Evolutionary conservation across 2,113 vertebrate genomes (phyloP).

Genomic region (Lagopus muta): DNA sequence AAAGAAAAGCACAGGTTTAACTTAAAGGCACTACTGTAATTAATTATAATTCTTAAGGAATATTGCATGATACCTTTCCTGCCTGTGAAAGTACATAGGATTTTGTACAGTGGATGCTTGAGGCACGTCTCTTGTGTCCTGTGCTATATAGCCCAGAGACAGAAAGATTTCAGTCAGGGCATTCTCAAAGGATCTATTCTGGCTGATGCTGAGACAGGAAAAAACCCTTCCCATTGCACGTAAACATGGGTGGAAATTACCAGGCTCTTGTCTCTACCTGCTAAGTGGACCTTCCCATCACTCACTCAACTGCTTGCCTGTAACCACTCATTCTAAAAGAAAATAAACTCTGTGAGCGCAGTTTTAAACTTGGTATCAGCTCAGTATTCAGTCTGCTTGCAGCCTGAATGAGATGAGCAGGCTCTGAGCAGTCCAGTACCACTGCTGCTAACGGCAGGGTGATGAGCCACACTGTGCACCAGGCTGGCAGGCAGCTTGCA

Average conservation of each 20-base stretch:
- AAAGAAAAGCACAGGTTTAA: not conserved
- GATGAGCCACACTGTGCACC: not conserved
- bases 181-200: not conserved
- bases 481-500: not conserved
- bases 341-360: not conserved
- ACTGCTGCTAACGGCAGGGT: not conserved
- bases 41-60: not conserved
- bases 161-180: not conserved
- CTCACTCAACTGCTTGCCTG: not conserved
- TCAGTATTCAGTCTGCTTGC: not conserved
- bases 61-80: accelerated
- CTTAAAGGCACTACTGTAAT: not conserved
- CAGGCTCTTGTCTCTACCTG: accelerated
- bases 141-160: not conserved
- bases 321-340: not conserved
- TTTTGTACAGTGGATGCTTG: not conserved
- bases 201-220: not conserved
- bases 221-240: not conserved
- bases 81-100: accelerated
- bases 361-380: not conserved
- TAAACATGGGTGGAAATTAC: not conserved
- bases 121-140: accelerated
- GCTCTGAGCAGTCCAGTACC: not conserved
- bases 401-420: not conserved
- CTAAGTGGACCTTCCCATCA: not conserved